Evolutionary conservation across 1,140 invertebrate species (phyloP).

Genomic region (Lithobius niger): DNA sequence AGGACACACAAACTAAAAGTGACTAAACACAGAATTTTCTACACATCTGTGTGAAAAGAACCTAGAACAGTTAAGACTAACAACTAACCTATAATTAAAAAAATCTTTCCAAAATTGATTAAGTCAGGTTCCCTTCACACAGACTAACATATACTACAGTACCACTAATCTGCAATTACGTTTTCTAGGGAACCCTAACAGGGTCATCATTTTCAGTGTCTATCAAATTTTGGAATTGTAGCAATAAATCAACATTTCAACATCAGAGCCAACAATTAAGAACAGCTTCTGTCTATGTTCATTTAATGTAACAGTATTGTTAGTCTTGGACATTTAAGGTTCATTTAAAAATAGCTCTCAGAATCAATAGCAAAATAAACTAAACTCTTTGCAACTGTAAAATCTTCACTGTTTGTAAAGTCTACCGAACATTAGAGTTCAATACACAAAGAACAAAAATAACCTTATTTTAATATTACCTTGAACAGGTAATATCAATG

Average conservation of each 20-base stretch:
- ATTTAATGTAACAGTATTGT: not conserved
- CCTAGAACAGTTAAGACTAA: not conserved
- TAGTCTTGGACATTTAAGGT: not conserved
- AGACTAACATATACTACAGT: not conserved
- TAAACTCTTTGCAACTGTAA: slow-evolving; percentile 16
- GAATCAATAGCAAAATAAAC: slow-evolving; percentile 20
- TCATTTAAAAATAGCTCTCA: slow-evolving; percentile 17
- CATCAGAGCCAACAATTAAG: not conserved
- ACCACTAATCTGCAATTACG: not conserved
- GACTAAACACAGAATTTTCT: not conserved
- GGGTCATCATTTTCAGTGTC: not conserved
- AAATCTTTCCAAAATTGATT: not conserved
- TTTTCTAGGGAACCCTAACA: not conserved
- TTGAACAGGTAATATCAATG: slow-evolving; percentile 6
- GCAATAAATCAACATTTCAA: not conserved
- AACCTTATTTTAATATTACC: slow-evolving; percentile 7
- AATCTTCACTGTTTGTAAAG: slow-evolving; percentile 3
- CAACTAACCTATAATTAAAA: not conserved
- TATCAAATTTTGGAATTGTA: not conserved
- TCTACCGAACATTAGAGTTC: not conserved
- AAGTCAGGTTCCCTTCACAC: not conserved
- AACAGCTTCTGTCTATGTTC: not conserved
- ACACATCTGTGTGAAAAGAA: not conserved
- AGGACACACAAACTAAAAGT: not conserved
- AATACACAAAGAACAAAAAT: not conserved